phyloP scores from a whole-genome alignment of 1,140 invertebrate species.

The Macrobrachium nipponense region DNA sequence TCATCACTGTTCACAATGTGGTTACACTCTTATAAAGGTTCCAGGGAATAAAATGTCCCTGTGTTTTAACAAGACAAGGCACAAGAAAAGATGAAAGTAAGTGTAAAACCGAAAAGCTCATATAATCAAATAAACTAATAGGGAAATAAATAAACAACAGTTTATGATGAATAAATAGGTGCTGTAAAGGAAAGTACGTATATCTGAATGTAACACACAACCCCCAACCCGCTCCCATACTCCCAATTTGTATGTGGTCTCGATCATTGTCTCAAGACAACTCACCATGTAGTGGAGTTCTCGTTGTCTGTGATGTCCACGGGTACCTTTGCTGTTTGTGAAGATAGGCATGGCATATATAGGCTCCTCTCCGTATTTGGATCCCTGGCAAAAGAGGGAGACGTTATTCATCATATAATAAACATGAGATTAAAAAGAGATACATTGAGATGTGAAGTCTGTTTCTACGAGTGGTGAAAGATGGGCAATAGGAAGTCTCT shows the following conservation, averaged over 20 bases:
- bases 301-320: conserved; percentile 9
- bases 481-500: too few relatives aligned
- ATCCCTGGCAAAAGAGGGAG: not conserved
- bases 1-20: too few relatives aligned
- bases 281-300: conserved; percentile 53
- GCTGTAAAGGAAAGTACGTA: not conserved
- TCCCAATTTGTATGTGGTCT: too few relatives aligned
- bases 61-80: too few relatives aligned
- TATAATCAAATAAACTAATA: too few relatives aligned
- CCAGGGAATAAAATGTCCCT: too few relatives aligned
- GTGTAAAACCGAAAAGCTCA: too few relatives aligned
- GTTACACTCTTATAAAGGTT: too few relatives aligned
- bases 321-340: conserved; percentile 17
- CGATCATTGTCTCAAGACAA: not conserved
- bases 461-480: not conserved
- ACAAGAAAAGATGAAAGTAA: too few relatives aligned
- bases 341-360: conserved; percentile 44
- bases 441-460: not conserved
- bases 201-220: not conserved
- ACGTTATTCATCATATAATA: not conserved
- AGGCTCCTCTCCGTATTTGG: conserved; percentile 36
- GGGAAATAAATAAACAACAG: too few relatives aligned
- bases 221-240: not conserved
- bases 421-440: not conserved
- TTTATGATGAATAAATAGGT: too few relatives aligned